Evolutionary conservation across 2,888 invertebrate genomes (phyloP).

Genomic region (Meta bourneti): DNA sequence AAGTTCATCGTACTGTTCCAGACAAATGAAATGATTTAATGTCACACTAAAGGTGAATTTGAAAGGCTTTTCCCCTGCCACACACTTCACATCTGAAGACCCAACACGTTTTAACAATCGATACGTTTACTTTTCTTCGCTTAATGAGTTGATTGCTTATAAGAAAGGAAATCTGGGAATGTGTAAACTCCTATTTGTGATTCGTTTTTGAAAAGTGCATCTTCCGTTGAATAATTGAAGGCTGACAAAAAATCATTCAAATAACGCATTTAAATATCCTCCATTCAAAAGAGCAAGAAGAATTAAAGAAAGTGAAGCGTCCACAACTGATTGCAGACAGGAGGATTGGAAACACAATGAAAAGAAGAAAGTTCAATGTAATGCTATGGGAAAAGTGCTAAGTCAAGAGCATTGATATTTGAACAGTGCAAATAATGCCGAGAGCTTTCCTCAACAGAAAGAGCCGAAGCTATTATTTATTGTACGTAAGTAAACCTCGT

Average conservation of each 20-base stretch:
- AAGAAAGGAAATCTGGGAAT: too few species aligned
- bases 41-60: too few species aligned
- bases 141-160: too few species aligned
- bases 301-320: not conserved
- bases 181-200: too few species aligned
- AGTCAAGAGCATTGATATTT: slow-evolving; percentile 10
- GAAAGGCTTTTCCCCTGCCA: too few species aligned
- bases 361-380: not conserved
- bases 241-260: too few species aligned
- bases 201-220: not conserved
- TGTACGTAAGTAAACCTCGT: slow-evolving; percentile 18
- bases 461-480: slow-evolving; percentile 22
- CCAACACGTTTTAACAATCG: too few species aligned
- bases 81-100: too few species aligned
- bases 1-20: too few species aligned
- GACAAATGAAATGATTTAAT: too few species aligned
- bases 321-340: not conserved
- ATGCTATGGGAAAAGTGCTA: slow-evolving; percentile 1
- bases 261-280: not conserved
- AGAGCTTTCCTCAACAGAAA: not conserved
- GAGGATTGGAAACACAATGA: not conserved
- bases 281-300: not conserved
- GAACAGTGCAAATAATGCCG: slow-evolving; percentile 29
- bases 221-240: not conserved
- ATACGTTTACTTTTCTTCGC: too few species aligned